phyloP scores from a whole-genome alignment of 92 coral and sea anemone genomes.

The Pocillopora meandrina region DNA sequence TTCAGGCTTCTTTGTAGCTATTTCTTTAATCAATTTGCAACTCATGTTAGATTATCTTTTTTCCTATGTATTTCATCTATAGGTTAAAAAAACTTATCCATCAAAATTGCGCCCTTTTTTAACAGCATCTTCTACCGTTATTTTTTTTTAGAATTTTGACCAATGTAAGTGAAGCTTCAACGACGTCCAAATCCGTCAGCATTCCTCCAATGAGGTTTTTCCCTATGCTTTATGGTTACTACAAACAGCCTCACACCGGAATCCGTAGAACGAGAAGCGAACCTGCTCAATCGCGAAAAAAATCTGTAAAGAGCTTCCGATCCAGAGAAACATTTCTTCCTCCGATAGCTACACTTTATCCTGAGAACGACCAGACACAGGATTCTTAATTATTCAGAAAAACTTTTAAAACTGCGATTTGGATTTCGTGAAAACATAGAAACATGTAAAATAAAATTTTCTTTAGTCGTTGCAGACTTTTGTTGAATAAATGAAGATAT shows the following conservation, averaged over 20 bases:
- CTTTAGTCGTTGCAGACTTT: neutral
- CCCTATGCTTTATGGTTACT: constrained; percentile 38
- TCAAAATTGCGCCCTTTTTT: no score
- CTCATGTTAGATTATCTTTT: no score
- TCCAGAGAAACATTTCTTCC: constrained; percentile 66
- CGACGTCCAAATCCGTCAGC: constrained; percentile 49
- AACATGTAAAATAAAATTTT: neutral
- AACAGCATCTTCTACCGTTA: neutral
- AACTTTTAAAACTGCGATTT: neutral
- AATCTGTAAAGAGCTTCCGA: constrained; percentile 13
- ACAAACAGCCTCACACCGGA: constrained; percentile 4
- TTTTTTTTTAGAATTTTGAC: constrained; percentile 37
- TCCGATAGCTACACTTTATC: constrained; percentile 90
- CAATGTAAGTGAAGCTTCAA: constrained; percentile 44
- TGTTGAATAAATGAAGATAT: neutral
- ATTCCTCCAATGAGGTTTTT: constrained; percentile 58
- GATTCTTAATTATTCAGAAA: neutral
- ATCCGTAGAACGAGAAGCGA: constrained; percentile 57
- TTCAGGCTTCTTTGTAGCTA: no score
- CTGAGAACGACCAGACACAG: constrained; percentile 48
- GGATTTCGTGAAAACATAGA: no score
- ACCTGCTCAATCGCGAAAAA: constrained; percentile 54
- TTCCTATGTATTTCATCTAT: no score
- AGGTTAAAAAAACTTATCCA: no score
- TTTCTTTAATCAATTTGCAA: no score